phyloP scores from a whole-genome alignment of 92 coral and sea anemone genomes.

The Umimayanthus kanabou region DNA sequence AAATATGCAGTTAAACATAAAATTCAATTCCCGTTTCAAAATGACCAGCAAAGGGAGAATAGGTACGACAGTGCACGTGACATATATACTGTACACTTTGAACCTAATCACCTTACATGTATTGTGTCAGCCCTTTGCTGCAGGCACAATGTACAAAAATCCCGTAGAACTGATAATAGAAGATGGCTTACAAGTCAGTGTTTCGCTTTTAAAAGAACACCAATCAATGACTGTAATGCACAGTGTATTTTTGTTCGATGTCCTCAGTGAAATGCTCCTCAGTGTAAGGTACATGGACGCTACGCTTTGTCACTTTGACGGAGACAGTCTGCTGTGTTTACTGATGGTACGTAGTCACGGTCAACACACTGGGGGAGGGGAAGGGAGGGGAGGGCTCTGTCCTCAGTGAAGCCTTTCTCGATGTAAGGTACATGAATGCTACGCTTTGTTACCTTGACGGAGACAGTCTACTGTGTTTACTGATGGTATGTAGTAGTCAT shows the following conservation, averaged over 20 bases:
- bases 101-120: too few relatives aligned
- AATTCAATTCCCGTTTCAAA: too few relatives aligned
- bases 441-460: slow-evolving; percentile 74
- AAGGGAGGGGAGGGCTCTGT: background rate
- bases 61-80: too few relatives aligned
- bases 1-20: too few relatives aligned
- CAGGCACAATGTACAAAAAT: too few relatives aligned
- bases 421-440: slow-evolving; percentile 80
- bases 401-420: slow-evolving; percentile 53
- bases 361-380: background rate
- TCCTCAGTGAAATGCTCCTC: slow-evolving; percentile 58
- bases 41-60: too few relatives aligned
- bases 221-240: too few relatives aligned
- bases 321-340: slow-evolving; percentile 63
- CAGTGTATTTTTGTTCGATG: background rate
- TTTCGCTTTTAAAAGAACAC: too few relatives aligned
- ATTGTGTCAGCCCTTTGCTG: too few relatives aligned
- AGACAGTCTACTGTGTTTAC: slow-evolving; percentile 59
- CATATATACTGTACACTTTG: too few relatives aligned
- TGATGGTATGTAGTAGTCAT: slow-evolving; percentile 54
- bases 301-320: slow-evolving; percentile 77
- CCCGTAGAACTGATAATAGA: too few relatives aligned
- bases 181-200: too few relatives aligned
- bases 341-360: slow-evolving; percentile 58
- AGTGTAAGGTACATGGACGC: slow-evolving; percentile 84